Evolutionary conservation across 1,140 invertebrate species (phyloP).

Genomic region (Nephila pilipes): DNA sequence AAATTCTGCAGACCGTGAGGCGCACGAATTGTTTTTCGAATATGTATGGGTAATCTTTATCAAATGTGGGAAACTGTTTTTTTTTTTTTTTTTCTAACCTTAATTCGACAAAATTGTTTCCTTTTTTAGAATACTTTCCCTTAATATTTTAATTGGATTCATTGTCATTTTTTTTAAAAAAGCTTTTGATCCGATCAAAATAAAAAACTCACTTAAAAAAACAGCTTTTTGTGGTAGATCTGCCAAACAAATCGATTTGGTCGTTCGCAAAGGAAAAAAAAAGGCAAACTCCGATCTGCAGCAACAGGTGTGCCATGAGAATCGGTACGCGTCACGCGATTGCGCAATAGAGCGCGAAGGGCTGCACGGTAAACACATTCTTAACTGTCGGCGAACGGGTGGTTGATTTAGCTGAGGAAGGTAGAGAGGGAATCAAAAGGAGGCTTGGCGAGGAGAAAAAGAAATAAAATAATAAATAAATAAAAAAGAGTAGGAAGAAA

Average conservation of each 20-base stretch:
- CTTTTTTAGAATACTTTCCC: no score
- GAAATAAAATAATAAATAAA: not conserved
- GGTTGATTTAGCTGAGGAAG: not conserved
- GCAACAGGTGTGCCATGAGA: not conserved
- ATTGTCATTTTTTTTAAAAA: no score
- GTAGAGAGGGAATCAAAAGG: no score
- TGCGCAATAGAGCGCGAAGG: slow-evolving; percentile 24
- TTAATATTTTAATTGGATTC: no score
- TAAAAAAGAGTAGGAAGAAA: slow-evolving; percentile 21
- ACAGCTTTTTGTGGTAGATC: not conserved
- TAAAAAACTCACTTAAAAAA: no score
- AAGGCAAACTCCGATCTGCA: not conserved
- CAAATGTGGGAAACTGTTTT: no score
- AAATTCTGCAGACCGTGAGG: no score
- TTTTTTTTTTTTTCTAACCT: no score
- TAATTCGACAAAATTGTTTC: no score
- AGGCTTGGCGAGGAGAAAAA: not conserved
- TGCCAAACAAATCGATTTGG: not conserved
- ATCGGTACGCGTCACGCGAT: slow-evolving; percentile 21
- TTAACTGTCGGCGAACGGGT: slow-evolving; percentile 29
- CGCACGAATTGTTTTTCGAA: no score
- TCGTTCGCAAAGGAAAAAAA: not conserved
- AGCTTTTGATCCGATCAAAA: no score
- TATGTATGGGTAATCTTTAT: no score
- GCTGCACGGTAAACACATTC: slow-evolving; percentile 42